phyloP scores from a whole-genome alignment of 2,888 invertebrate genomes.

The Deilephila porcellus region DNA sequence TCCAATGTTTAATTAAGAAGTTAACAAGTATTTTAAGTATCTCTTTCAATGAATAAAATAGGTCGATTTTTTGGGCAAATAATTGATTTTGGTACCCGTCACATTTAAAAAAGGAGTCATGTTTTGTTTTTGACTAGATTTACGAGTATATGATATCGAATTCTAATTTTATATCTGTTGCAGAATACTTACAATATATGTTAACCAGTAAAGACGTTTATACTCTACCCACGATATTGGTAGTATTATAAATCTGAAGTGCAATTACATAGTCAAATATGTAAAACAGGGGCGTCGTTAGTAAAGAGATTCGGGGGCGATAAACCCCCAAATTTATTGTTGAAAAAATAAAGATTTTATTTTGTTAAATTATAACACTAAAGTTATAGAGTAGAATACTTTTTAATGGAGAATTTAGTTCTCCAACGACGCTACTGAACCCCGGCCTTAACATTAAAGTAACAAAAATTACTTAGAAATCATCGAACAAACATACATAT shows the following conservation, averaged over 20 bases:
- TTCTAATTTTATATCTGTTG: not conserved
- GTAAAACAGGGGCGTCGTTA: conserved; percentile 4
- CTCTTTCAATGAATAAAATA: not conserved
- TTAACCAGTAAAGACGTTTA: not conserved
- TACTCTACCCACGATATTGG: not conserved
- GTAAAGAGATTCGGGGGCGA: not conserved
- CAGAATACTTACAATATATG: not conserved
- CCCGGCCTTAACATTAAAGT: not conserved
- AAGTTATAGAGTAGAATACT: not conserved
- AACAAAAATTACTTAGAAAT: conserved; percentile 28
- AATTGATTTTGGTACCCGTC: too few species aligned
- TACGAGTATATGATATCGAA: too few species aligned
- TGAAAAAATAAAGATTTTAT: not conserved
- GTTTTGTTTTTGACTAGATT: too few species aligned
- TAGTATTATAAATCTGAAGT: not conserved
- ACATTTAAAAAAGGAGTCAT: not conserved
- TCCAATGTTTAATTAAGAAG: conserved; percentile 5
- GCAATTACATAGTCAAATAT: not conserved
- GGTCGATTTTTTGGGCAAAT: too few species aligned
- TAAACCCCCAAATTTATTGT: not conserved
- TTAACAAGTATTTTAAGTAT: not conserved
- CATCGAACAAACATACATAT: conserved; percentile 48
- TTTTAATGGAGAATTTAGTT: not conserved
- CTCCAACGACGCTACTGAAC: not conserved
- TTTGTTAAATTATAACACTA: not conserved